Evolutionary conservation across 1,140 invertebrate genomes (phyloP).

Genomic region (Tetraneura akinire): DNA sequence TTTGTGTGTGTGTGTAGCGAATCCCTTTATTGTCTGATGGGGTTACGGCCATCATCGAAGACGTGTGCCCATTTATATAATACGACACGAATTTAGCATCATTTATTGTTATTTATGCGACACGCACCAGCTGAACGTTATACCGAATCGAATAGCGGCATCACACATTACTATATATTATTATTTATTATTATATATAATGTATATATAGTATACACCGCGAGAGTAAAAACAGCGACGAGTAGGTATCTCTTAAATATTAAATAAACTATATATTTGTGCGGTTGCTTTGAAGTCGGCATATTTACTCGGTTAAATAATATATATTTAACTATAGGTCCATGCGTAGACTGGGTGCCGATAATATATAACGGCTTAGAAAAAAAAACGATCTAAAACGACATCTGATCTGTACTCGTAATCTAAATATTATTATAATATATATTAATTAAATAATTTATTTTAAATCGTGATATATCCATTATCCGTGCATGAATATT

Average conservation of each 20-base stretch:
- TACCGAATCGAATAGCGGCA: conserved; percentile 33
- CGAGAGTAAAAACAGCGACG: background rate
- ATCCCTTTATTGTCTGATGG: conserved; percentile 23
- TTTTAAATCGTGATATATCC: too few species aligned
- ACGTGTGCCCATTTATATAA: conserved; percentile 16
- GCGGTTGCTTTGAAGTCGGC: background rate
- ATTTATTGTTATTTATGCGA: conserved; percentile 47
- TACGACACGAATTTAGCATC: conserved; percentile 36
- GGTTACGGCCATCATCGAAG: conserved; percentile 18
- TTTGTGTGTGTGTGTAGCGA: conserved; percentile 7
- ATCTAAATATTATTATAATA: too few species aligned
- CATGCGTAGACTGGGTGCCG: too few species aligned
- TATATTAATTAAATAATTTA: too few species aligned
- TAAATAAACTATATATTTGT: background rate
- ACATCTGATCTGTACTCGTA: too few species aligned
- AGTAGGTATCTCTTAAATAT: background rate
- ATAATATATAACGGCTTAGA: too few species aligned
- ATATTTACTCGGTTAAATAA: conserved; percentile 10
- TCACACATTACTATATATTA: background rate
- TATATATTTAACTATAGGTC: background rate
- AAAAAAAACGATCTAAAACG: background rate
- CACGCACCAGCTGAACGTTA: conserved; percentile 33
- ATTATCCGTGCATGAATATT: too few species aligned
- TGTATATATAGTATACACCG: background rate
- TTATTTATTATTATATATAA: background rate